These are phyloP conservation scores for Hirtodrosophila trivittata DNA, from an alignment of 2,888 invertebrate genomes.

Conservation along the genomic window DNA sequence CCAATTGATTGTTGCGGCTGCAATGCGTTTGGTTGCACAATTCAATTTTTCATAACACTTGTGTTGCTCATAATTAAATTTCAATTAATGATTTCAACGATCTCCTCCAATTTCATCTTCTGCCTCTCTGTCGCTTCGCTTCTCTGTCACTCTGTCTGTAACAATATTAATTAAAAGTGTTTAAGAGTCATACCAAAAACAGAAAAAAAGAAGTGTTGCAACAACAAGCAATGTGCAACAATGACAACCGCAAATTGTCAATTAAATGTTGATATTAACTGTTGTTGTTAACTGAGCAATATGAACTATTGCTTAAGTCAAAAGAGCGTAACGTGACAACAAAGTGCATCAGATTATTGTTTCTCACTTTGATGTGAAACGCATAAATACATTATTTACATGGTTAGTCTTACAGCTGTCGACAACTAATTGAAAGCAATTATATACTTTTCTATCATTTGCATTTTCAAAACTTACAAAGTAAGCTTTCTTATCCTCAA, in stretches of 20 bases:
- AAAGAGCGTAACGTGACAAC: constrained; percentile 31
- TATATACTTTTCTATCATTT: not conserved
- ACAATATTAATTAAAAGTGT: constrained; percentile 72
- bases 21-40: constrained; percentile 22
- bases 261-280: constrained; percentile 50
- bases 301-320: constrained; percentile 8
- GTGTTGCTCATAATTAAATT: constrained; percentile 64
- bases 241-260: constrained; percentile 57
- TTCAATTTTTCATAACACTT: constrained; percentile 42
- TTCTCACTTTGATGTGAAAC: constrained; percentile 39
- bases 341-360: constrained; percentile 35
- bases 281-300: constrained; percentile 33
- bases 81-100: constrained; percentile 70
- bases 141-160: constrained; percentile 34
- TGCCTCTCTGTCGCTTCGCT: constrained; percentile 14
- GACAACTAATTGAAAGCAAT: no score
- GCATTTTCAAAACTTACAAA: no score
- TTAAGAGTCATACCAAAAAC: constrained; percentile 53
- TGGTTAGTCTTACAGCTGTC: constrained; percentile 24
- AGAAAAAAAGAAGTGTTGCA: constrained; percentile 32
- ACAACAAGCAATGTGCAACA: constrained; percentile 13
- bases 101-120: constrained; percentile 9
- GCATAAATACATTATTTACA: constrained; percentile 33
- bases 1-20: constrained; percentile 6
- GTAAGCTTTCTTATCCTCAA: no score